Percentiles rank a stretch among this genome's conserved stretches.
Evolutionary conservation across 2,113 vertebrate species (phyloP).

Genomic region (Glaucidium brasilianum): DNA sequence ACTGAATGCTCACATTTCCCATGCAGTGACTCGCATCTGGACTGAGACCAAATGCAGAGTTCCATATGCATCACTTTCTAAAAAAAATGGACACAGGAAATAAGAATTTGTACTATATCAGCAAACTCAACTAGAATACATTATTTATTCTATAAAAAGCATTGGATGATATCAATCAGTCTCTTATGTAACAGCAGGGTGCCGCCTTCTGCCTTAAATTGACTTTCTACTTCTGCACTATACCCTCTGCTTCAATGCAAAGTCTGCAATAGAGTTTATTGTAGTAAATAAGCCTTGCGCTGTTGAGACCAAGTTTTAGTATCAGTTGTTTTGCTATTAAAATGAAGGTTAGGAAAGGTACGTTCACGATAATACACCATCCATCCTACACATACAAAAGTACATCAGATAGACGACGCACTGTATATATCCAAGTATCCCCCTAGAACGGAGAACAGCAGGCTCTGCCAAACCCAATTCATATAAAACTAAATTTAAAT

Average conservation of each 20-base stretch:
- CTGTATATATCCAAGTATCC: not conserved
- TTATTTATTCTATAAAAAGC: not conserved
- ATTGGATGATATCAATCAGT: not conserved
- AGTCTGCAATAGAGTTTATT: not conserved
- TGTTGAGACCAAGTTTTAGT: not conserved
- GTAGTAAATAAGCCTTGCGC: not conserved
- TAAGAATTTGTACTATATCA: not conserved
- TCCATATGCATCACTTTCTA: not conserved
- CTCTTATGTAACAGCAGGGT: not conserved
- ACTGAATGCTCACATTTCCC: not conserved
- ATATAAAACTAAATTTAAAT: not conserved
- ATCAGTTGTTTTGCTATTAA: not conserved
- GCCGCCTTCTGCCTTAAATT: not conserved
- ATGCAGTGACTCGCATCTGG: not conserved
- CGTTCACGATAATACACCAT: not conserved
- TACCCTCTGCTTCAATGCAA: not conserved
- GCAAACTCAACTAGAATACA: not conserved
- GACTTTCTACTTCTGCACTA: not conserved
- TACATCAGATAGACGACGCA: not conserved
- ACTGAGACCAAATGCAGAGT: not conserved
- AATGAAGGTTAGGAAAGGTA: not conserved
- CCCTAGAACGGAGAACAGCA: not conserved
- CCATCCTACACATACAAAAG: not conserved
- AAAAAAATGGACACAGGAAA: not conserved
- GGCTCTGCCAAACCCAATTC: not conserved